Evolutionary conservation across 2,888 invertebrate genomes (phyloP), one percentile per base, ranked within the genome.

Genomic region (Euplexia lucipara): DNA sequence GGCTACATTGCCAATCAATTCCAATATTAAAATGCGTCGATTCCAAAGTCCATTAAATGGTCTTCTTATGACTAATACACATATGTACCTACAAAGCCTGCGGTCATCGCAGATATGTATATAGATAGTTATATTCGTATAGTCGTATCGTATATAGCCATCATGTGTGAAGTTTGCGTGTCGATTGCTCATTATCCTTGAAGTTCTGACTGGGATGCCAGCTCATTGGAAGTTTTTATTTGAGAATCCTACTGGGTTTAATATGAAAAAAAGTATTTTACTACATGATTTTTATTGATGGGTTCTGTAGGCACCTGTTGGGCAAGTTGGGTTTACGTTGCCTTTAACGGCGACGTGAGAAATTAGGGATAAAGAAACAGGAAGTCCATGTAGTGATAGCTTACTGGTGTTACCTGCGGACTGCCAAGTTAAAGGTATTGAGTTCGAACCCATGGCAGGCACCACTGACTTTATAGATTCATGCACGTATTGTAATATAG

Each of bases 111-210:
- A 59, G 59, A 63, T 58, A 68, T 41, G 67, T 18, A 12, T 70
- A 63, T 63, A 51, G 49, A 44, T 64, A 39, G n/a, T 48, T 44
- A 70, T 52, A 56, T 49, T 39, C 26, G 32, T 39, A 37, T 57
- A 52, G 64, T 66, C 64, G 10, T 14, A 42, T 22, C 35, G 34
- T 32, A 32, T 49, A 57, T 70, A 70, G 34, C 18, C 5, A 26
- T 26, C 26, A 26, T 49, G 54, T 49, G 49, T 60, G 53, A 63
- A 48, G 62, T 56, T 75, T 57, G 79, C 61, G 72, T 81, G 72
- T 59, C 54, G 56, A 75, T 81, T 66, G 76, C 61, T 78, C 68
- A 78, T 70, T 63, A 78, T 62, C 52, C 49, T 75, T 58, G 45
- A 57, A 54, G 41, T 37, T 56, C 39, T 44, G 16, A 64, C 57